A percentile compares a stretch with the other conserved stretches of the same genome.
These are phyloP conservation scores for Cyanistes caeruleus DNA, from an alignment of 2,113 vertebrate genomes.

Conservation along the genomic window DNA sequence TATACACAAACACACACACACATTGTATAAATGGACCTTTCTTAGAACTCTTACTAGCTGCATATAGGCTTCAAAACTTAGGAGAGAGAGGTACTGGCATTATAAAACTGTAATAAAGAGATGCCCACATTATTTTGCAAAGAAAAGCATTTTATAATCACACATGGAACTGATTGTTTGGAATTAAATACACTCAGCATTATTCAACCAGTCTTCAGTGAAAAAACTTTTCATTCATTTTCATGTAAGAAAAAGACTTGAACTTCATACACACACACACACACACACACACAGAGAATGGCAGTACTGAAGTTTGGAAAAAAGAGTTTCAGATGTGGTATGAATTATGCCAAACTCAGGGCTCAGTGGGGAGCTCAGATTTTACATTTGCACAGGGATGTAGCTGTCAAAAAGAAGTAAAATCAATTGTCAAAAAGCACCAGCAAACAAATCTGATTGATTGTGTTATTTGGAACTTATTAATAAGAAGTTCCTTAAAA, in stretches of 20 bases:
- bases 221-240: slow-evolving; percentile 20
- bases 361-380: slow-evolving; percentile 34
- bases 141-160: not conserved
- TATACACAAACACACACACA: not conserved
- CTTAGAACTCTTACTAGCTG: not conserved
- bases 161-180: not conserved
- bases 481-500: not conserved
- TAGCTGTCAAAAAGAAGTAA: slow-evolving; percentile 37
- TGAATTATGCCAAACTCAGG: slow-evolving; percentile 54
- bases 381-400: slow-evolving; percentile 12
- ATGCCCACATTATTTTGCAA: not conserved
- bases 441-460: not conserved
- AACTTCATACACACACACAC: not conserved
- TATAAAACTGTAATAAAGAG: not conserved
- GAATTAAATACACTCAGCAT: slow-evolving; percentile 30
- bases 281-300: not conserved
- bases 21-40: not conserved
- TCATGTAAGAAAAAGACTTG: slow-evolving; percentile 31
- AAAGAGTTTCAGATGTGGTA: slow-evolving; percentile 18
- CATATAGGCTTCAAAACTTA: not conserved
- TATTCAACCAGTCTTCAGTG: slow-evolving; percentile 5
- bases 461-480: slow-evolving; percentile 2
- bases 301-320: slow-evolving; percentile 37
- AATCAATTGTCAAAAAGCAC: slow-evolving; percentile 17
- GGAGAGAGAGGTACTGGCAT: not conserved